A percentile compares a stretch with the other conserved stretches of the same genome.
Evolutionary conservation across 2,113 vertebrate species (phyloP).

Genomic region (Macquaria ambigua): DNA sequence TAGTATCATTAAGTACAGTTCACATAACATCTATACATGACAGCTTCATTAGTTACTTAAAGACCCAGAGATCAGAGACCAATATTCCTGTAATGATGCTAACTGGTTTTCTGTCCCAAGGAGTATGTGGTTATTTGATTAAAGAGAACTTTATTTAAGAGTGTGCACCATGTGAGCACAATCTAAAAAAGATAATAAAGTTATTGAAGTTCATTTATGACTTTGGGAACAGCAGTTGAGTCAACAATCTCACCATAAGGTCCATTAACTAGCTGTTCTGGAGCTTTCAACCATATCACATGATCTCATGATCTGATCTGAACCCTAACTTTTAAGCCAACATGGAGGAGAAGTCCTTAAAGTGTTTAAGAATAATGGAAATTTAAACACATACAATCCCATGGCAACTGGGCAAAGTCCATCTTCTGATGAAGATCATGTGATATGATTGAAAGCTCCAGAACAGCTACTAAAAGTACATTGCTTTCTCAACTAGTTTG

Average conservation of each 20-base stretch:
- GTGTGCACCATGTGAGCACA: not conserved
- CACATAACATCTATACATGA: not conserved
- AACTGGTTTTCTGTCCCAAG: not conserved
- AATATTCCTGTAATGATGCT: not conserved
- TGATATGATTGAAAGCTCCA: no score
- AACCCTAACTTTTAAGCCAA: not conserved
- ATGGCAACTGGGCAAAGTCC: no score
- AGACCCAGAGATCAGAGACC: not conserved
- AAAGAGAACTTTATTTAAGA: not conserved
- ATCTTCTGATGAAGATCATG: no score
- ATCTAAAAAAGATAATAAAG: not conserved
- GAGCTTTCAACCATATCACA: not conserved
- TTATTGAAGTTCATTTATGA: not conserved
- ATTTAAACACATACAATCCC: no score
- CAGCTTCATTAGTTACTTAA: slow-evolving; percentile 4
- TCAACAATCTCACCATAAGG: not conserved
- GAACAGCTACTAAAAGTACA: no score
- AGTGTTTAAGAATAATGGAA: not conserved
- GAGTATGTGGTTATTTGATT: not conserved
- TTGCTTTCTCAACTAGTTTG: no score
- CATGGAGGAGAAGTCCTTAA: not conserved
- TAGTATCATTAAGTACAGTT: not conserved
- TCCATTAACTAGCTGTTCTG: not conserved
- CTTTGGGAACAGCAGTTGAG: not conserved
- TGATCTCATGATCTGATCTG: not conserved